Evolutionary conservation across 2,888 invertebrate species (phyloP).

Genomic region (Linnaemya vulpina): DNA sequence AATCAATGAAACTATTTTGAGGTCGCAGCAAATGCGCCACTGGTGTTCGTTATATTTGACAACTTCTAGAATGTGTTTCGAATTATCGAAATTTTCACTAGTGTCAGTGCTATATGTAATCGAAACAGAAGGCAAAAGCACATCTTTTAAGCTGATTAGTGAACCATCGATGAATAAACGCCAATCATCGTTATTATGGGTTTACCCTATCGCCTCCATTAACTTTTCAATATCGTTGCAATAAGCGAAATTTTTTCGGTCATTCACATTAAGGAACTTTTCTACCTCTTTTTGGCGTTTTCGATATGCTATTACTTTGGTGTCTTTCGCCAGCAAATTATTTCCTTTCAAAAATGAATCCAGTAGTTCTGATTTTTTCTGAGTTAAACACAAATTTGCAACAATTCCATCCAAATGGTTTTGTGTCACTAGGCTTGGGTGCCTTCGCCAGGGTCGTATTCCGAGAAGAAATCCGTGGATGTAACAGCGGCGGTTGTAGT

Average conservation of each 20-base stretch:
- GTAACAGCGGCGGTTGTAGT: conserved; percentile 29
- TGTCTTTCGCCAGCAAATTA: too few species aligned
- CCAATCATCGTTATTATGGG: conserved; percentile 8
- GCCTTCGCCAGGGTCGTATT: conserved; percentile 24
- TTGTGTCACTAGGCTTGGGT: too few species aligned
- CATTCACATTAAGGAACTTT: too few species aligned
- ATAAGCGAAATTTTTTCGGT: too few species aligned
- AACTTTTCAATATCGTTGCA: conserved; percentile 13
- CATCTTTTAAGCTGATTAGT: conserved; percentile 5
- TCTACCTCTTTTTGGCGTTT: too few species aligned
- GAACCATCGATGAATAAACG: conserved; percentile 1
- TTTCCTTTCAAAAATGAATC: too few species aligned
- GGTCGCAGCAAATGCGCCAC: not conserved
- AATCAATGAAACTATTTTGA: not conserved
- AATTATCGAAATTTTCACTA: too few species aligned
- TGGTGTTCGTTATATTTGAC: conserved; percentile 19
- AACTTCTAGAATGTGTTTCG: conserved; percentile 11
- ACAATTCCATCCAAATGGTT: too few species aligned
- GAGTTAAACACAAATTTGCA: too few species aligned
- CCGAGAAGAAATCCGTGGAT: conserved; percentile 42
- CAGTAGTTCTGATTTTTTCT: too few species aligned
- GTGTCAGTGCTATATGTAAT: too few species aligned
- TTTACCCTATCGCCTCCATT: conserved; percentile 31
- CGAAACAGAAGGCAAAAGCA: not conserved
- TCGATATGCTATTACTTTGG: too few species aligned